Evolutionary conservation across 2,797 vertebrate species (phyloP).

Genomic region (Amphiprion clarkii): DNA sequence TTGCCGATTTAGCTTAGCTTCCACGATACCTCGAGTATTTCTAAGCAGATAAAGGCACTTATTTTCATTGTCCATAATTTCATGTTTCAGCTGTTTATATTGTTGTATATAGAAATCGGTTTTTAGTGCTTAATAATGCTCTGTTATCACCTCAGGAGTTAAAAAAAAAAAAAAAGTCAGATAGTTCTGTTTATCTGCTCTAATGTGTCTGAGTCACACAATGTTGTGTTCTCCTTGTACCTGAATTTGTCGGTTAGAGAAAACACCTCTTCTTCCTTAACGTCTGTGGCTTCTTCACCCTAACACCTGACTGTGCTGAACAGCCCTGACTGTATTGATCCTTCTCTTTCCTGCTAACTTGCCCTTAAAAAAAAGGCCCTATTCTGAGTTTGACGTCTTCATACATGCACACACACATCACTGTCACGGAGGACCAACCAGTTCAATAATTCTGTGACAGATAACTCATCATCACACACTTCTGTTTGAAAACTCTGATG

Average conservation of each 20-base stretch:
- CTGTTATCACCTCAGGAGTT: not conserved
- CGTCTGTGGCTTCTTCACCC: slow-evolving; percentile 67
- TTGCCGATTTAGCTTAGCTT: not conserved
- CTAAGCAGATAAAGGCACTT: not conserved
- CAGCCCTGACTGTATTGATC: slow-evolving; percentile 57
- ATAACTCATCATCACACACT: slow-evolving; percentile 4
- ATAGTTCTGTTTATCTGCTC: slow-evolving; percentile 34
- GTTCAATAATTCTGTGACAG: slow-evolving; percentile 13
- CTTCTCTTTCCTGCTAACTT: slow-evolving; percentile 65
- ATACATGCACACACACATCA: slow-evolving; percentile 12
- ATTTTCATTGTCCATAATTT: not conserved
- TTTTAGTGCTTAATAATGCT: slow-evolving; percentile 6
- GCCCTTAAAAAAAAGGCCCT: slow-evolving; percentile 71
- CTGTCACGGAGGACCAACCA: slow-evolving; percentile 6
- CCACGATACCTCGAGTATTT: not conserved
- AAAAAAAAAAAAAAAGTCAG: not conserved
- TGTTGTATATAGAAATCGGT: not conserved
- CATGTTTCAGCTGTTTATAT: not conserved
- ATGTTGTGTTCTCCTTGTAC: slow-evolving; percentile 33
- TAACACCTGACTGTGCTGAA: slow-evolving; percentile 73
- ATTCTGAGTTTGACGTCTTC: slow-evolving; percentile 79
- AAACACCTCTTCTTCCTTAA: slow-evolving; percentile 43
- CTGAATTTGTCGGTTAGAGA: slow-evolving; percentile 50
- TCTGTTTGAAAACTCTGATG: slow-evolving; percentile 16
- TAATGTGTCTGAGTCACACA: slow-evolving; percentile 42